Percentiles rank a stretch among this genome's conserved stretches.
phyloP scores from a whole-genome alignment of 2,888 invertebrate genomes.

The Latrodectus hesperus region DNA sequence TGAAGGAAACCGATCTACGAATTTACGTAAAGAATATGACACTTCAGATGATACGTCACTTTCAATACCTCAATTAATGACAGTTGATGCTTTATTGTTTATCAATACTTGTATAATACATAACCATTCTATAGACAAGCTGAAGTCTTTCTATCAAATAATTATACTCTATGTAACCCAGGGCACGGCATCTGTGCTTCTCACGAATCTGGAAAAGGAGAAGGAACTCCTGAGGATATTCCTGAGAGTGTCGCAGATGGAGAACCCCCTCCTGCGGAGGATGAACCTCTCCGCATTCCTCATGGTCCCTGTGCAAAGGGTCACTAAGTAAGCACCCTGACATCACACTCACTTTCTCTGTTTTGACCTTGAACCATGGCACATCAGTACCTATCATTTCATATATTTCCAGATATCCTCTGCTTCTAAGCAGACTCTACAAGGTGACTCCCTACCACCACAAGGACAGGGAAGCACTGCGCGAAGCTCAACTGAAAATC shows the following conservation, averaged over 20 bases:
- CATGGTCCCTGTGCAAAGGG: constrained; percentile 97
- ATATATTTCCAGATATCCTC: constrained; percentile 81
- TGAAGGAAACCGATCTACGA: too few species aligned
- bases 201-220: constrained; percentile 94
- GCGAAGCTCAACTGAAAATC: constrained; percentile 92
- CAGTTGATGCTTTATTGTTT: too few species aligned
- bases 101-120: too few species aligned
- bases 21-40: too few species aligned
- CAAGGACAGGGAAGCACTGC: constrained; percentile 85
- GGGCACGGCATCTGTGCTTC: constrained; percentile 88
- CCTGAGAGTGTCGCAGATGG: constrained; percentile 96
- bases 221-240: constrained; percentile 95
- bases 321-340: constrained; percentile 82
- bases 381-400: not conserved
- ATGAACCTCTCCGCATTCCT: constrained; percentile 99
- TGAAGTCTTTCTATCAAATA: not conserved
- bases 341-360: not conserved
- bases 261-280: constrained; percentile 90
- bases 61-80: too few species aligned
- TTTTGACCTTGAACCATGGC: not conserved
- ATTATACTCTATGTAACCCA: constrained; percentile 74
- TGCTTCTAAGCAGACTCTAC: constrained; percentile 89
- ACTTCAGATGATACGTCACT: too few species aligned
- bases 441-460: constrained; percentile 92
- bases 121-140: too few species aligned